Evolutionary conservation across 2,113 vertebrate species (phyloP).

Genomic region (Sorex araneus): DNA sequence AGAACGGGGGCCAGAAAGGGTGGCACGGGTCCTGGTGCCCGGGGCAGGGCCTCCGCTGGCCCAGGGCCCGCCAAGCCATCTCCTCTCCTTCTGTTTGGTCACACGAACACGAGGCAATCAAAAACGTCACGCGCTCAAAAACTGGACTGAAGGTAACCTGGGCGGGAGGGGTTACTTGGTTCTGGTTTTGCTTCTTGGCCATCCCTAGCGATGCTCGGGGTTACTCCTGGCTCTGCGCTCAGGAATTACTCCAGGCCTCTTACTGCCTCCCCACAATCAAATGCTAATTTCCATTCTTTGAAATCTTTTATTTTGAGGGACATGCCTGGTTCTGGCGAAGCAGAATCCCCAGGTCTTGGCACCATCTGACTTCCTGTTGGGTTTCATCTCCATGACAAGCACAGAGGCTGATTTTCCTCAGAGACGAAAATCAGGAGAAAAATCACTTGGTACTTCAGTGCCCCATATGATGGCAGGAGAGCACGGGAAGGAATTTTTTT

Average conservation of each 20-base stretch:
- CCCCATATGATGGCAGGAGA: neutral
- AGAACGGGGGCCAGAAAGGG: neutral
- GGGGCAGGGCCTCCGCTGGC: neutral
- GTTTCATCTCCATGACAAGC: neutral
- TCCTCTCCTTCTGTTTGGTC: conserved; percentile 56
- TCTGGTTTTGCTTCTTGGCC: too few relatives aligned
- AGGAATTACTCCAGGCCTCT: too few relatives aligned
- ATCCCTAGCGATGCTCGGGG: neutral
- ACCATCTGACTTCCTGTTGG: too few relatives aligned
- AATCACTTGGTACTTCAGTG: neutral
- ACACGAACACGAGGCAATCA: neutral
- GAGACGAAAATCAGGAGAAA: too few relatives aligned
- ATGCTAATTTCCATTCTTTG: too few relatives aligned
- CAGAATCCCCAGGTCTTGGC: too few relatives aligned
- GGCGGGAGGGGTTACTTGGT: neutral
- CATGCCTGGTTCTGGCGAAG: too few relatives aligned
- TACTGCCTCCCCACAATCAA: too few relatives aligned
- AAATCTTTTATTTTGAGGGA: too few relatives aligned
- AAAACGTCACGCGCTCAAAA: neutral
- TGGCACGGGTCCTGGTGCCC: neutral
- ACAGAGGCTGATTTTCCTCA: neutral
- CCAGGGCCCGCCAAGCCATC: conserved; percentile 20
- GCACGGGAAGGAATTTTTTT: neutral
- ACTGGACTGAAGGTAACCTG: conserved; percentile 27
- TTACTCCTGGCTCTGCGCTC: neutral